Evolutionary conservation across 64 coral and sea anemone species (phyloP).

Genomic region (Montipora cactus): DNA sequence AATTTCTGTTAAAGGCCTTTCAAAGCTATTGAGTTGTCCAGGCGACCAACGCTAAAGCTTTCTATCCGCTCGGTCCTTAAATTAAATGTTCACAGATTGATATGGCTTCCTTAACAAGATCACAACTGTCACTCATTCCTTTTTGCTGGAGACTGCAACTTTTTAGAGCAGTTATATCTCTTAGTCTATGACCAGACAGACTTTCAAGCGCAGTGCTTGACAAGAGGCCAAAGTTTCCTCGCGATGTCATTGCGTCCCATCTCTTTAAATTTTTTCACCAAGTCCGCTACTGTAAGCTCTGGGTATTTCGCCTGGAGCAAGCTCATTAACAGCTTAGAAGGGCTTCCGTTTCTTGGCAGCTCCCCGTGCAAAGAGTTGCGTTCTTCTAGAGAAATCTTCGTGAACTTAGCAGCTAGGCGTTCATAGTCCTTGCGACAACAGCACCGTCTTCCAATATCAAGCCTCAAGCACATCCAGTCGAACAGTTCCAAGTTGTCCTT

Average conservation of each 20-base stretch:
- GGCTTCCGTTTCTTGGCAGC: neutral
- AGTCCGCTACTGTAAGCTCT: neutral
- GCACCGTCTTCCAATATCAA: constrained; percentile 3
- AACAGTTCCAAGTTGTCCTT: neutral
- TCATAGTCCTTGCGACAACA: neutral
- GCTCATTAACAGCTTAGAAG: constrained; percentile 12
- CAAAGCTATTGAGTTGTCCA: too few relatives aligned
- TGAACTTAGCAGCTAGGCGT: constrained; percentile 1
- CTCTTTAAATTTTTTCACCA: neutral
- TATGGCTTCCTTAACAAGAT: too few relatives aligned
- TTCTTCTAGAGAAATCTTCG: neutral
- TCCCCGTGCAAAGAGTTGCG: neutral
- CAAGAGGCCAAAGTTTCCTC: neutral
- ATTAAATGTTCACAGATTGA: too few relatives aligned
- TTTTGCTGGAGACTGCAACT: too few relatives aligned
- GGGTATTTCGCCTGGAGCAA: neutral
- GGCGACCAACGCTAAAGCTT: too few relatives aligned
- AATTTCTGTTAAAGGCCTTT: too few relatives aligned
- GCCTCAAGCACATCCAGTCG: neutral
- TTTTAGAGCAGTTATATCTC: too few relatives aligned
- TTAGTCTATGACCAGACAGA: too few relatives aligned
- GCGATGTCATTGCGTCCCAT: constrained; percentile 31
- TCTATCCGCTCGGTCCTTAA: too few relatives aligned
- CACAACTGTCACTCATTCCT: too few relatives aligned
- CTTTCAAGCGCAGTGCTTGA: neutral